Percentiles rank a stretch among this genome's conserved stretches.
Conservation (phyloP, 2,888 invertebrate species). For the Doris montereyensis region DNA sequence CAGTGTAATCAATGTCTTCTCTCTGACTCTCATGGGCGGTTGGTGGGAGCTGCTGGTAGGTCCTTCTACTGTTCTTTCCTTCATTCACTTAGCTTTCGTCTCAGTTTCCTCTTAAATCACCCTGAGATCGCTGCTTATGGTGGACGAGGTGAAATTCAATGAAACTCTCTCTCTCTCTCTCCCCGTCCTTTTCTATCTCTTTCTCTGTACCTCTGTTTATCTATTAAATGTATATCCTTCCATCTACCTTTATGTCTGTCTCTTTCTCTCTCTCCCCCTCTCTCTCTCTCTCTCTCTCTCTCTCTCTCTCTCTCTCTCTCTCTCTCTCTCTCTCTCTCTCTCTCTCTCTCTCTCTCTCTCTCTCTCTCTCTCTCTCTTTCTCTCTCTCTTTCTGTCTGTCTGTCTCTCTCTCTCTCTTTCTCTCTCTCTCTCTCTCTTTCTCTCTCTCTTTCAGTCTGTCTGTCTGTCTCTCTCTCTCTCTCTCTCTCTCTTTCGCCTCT, state of each 20-base stretch:
- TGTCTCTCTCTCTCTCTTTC: background rate
- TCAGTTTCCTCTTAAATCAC: too few species aligned
- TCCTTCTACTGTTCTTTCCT: too few species aligned
- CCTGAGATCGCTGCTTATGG: too few species aligned
- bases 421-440: background rate
- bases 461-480: background rate
- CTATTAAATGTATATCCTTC: background rate
- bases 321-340: background rate
- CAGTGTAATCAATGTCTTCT: too few species aligned
- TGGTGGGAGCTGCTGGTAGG: too few species aligned
- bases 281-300: background rate
- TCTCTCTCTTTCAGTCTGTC: background rate
- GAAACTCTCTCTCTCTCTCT: too few species aligned
- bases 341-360: background rate
- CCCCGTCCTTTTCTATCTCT: too few species aligned
- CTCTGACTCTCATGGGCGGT: too few species aligned
- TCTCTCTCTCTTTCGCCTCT: background rate
- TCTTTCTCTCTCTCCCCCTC: background rate
- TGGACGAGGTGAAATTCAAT: too few species aligned
- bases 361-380: background rate
- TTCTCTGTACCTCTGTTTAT: too few species aligned
- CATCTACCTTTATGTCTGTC: background rate
- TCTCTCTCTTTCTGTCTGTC: constrained; percentile 7
- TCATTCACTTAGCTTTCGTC: too few species aligned
- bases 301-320: constrained; percentile 1